Base-by-base conservation (phyloP, 2,888 invertebrate genomes). In the Parnassius glacialis region DNA sequence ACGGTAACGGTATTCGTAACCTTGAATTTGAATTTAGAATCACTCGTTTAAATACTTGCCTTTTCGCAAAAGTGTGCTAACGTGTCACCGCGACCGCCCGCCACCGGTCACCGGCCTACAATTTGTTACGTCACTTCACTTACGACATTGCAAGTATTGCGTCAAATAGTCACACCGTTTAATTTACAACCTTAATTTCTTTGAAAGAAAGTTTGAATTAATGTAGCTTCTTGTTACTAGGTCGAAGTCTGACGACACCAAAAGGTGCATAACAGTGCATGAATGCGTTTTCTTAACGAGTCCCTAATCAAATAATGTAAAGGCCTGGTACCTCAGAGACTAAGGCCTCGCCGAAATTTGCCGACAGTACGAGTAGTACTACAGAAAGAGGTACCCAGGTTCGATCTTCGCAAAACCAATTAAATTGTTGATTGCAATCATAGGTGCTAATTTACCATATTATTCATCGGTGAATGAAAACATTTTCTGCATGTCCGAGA, bases 101-200 rank as follows among this genome's bases (percentile, higher is more conserved):
- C 20, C 52, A 50, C 53, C 69, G 70, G 70, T 70, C 68, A 64
- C 74, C 74, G 68, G 70, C 78, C 77, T 76, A 75, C 71, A 61
- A 68, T 65, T 66, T 63, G 67, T 84, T 83, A 83, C 83, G 74
- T 83, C 81, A 84, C 57, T 61, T n/a, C 56, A 62, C 64, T 84
- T 84, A 75, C 85, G 75, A 81, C 79, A 85, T 70, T 64, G 68
- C 63, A 44, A 64, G 64, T 57, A 20, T 57, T 65, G 44, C 9
- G 60, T 9, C 48, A 13, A 2, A 7, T 16, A n/a, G 13, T 13
- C 11, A 41, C 1, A 25, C 16, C 62, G 62, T 64, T 65, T 50
- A 51, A 74, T 65, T 73, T 44, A 61, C 65, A 57, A 51, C 68
- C 62, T 57, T 72, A 71, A 41, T 7, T 0, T 0, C 0, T 52